Evolutionary conservation across 2,113 vertebrate genomes (phyloP).

Genomic region (Cyanistes caeruleus): DNA sequence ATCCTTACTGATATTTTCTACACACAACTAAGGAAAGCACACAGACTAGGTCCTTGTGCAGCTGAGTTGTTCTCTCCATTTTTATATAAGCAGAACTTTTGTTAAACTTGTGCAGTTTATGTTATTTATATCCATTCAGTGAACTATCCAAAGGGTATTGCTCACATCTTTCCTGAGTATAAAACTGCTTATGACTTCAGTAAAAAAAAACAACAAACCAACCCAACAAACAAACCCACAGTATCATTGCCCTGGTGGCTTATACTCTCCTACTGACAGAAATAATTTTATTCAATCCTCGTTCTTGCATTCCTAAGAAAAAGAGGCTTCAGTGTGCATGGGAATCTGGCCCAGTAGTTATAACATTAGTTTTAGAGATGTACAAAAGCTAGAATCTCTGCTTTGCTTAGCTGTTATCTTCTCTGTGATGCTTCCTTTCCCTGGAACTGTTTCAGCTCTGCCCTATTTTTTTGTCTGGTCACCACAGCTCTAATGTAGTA

Average conservation of each 20-base stretch:
- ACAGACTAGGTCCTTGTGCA: background rate
- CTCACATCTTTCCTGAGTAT: background rate
- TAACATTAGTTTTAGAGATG: background rate
- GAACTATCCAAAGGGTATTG: background rate
- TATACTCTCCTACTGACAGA: background rate
- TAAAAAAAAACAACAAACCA: background rate
- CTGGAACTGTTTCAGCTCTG: constrained; percentile 23
- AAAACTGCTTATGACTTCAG: background rate
- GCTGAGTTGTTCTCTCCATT: background rate
- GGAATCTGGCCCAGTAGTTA: background rate
- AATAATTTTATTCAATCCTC: background rate
- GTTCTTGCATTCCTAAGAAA: background rate
- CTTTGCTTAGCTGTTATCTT: constrained; percentile 4
- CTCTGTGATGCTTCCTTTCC: background rate
- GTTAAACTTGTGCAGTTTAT: background rate
- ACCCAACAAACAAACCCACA: background rate
- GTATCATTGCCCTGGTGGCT: background rate
- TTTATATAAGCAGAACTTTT: background rate
- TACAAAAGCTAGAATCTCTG: background rate
- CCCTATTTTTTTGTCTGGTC: constrained; percentile 38
- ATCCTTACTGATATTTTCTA: background rate
- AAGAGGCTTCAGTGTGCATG: background rate
- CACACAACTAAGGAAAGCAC: background rate
- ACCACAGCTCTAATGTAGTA: constrained; percentile 26
- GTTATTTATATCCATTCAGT: background rate